Conservation (phyloP, 2,888 invertebrate genomes). For the Brachynemurus nebulosus region DNA sequence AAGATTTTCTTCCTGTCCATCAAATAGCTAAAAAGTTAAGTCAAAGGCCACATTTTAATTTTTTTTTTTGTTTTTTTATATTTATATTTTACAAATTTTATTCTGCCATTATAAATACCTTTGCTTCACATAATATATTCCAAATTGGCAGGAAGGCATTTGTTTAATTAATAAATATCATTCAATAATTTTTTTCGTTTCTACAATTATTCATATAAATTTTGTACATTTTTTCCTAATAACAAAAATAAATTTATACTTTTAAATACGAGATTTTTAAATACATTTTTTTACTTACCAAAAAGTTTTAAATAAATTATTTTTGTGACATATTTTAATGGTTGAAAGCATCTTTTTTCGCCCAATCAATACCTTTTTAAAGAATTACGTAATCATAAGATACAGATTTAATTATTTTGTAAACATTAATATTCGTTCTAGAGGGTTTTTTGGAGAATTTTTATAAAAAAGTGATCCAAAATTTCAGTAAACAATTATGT, state of each 20-base stretch:
- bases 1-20: conserved; percentile 20
- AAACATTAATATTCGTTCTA: no score
- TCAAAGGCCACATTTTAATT: conserved; percentile 22
- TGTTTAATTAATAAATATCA: conserved; percentile 2
- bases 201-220: conserved; percentile 6
- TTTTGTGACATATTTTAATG: no score
- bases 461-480: no score
- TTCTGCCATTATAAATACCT: neutral
- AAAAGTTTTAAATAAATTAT: neutral
- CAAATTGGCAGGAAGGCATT: neutral
- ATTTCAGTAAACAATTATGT: no score
- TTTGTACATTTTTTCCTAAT: conserved; percentile 8
- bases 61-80: conserved; percentile 13
- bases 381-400: no score
- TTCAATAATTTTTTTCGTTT: neutral
- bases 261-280: neutral
- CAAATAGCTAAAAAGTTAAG: conserved; percentile 16
- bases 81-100: conserved; percentile 30
- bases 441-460: no score
- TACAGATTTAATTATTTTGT: no score
- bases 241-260: conserved; percentile 7
- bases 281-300: neutral
- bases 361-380: no score
- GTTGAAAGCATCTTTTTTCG: no score
- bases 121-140: neutral